Evolutionary conservation across 92 coral and sea anemone genomes (phyloP), one percentile per base, ranked within the genome.

Genomic region (Siderastrea siderea): DNA sequence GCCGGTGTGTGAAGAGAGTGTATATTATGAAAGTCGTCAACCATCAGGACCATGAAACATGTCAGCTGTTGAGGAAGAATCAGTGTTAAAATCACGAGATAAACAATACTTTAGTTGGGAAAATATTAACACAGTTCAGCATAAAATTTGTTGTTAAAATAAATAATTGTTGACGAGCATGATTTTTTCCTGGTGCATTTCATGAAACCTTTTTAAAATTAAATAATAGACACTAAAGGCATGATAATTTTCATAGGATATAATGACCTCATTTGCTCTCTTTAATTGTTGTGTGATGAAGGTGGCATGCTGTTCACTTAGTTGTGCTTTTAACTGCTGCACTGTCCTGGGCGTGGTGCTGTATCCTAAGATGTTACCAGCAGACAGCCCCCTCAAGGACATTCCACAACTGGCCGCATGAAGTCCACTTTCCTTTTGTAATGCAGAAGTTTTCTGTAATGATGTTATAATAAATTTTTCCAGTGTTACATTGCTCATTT

Each of bases 291-390:
- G 44, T 14, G 57, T 61, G 14, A 62, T 60, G 71, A 45, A 78
- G 1, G 14, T 43, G 7, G 69, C 54, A 47, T 78, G 71, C 47
- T 61, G 16, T 60, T 46, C 11, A 13, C 59, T 45, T 1, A 75
- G 16, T 8, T 9, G 46, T 6, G 67, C 80, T 75, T 75, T 75
- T 55, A 55, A 26, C n/a, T 75, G 80, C 26, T 75, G 67, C 11
- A 80, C 14, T 3, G 81, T 57, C 44, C 91, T 80, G 53, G 91
- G 83, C 6, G 83, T 80, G 7, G 66, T 72, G 75, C 91, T 88
- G 87, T 63, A 82, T 12, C 91, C 86, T 15, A 74, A 53, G 3
- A 83, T 1, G 58, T 60, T 70, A 15, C 82, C 82, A 14, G 82
- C 44, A 60, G 82, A 77, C 13, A 77, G 2, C 4, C 82, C 82